phyloP scores from a whole-genome alignment of 2,888 invertebrate species.

The Calliscelio sp. region DNA sequence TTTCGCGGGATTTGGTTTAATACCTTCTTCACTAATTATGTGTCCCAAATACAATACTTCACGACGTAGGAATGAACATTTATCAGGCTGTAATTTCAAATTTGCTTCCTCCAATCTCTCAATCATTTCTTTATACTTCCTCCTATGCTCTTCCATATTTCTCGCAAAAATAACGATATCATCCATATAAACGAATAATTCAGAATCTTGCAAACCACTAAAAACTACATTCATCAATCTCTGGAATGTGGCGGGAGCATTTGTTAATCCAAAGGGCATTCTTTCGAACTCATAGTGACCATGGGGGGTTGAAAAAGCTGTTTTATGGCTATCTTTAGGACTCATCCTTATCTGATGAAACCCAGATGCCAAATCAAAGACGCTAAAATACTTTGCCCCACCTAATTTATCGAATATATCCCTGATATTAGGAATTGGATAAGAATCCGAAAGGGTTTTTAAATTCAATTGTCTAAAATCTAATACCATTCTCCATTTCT shows the following conservation, averaged over 20 bases:
- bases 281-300: background rate
- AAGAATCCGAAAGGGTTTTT: too few relatives aligned
- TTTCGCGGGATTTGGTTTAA: too few relatives aligned
- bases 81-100: background rate
- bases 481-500: too few relatives aligned
- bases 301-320: background rate
- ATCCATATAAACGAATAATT: background rate
- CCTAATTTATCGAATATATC: too few relatives aligned
- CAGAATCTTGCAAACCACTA: background rate
- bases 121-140: background rate
- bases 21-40: background rate
- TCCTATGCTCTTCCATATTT: too few relatives aligned
- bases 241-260: background rate
- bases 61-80: background rate
- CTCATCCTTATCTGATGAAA: background rate
- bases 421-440: too few relatives aligned
- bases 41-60: background rate
- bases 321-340: background rate
- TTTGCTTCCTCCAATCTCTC: background rate
- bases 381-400: too few relatives aligned
- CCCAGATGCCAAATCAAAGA: too few relatives aligned
- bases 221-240: too few relatives aligned
- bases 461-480: too few relatives aligned
- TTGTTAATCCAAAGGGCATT: background rate
- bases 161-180: background rate